Evolutionary conservation across 2,113 vertebrate species (phyloP), one percentile per base, ranked within the genome.

Genomic region (Cottus gobio): DNA sequence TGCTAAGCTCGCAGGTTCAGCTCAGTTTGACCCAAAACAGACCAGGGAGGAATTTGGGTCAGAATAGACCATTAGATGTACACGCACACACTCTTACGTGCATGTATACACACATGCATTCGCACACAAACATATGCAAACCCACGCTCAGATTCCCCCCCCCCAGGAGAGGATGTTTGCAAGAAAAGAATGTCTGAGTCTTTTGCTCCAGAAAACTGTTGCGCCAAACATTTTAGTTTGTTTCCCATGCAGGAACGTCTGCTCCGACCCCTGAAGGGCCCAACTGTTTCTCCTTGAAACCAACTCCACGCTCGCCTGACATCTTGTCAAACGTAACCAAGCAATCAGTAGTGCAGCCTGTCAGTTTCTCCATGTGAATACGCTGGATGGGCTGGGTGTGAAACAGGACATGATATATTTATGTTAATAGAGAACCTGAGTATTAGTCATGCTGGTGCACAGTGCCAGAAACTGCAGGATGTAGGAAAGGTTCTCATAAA

Each of bases 121-220:
- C 54, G 67, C 57, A 76, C 46, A 68, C 81, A 76, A 26, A 34
- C 71, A 54, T 72, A 86, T 79, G 71, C 66, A 82, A 65, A 82
- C 67, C 83, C 81, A 78, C 39, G 30, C 78, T 77, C 79, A 61
- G 37, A 56, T 79, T 78, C 69, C 78, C 85, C 84, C 79, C 88
- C 7, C 87, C 70, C 46, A 91, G 86, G 85, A 94, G 91, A 93
- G 88, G 89, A 82, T 93, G 90, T 93, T 94, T 91, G 79, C 88
- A 82, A 80, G 87, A 89, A 90, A 92, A 87, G 93, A 94, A 94
- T 94, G 89, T 92, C 87, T 91, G 88, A 86, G 81, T 71, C 37
- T 78, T 85, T 81, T 46, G 57, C 88, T 91, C 87, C 86, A 91
- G 74, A 89, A 85, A 84, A 75, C 28, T 80, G 31, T 77, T 85